Percentiles rank a stretch among this genome's conserved stretches.
phyloP scores from a whole-genome alignment of 1,140 invertebrate species.

The Drosophila hydei region DNA sequence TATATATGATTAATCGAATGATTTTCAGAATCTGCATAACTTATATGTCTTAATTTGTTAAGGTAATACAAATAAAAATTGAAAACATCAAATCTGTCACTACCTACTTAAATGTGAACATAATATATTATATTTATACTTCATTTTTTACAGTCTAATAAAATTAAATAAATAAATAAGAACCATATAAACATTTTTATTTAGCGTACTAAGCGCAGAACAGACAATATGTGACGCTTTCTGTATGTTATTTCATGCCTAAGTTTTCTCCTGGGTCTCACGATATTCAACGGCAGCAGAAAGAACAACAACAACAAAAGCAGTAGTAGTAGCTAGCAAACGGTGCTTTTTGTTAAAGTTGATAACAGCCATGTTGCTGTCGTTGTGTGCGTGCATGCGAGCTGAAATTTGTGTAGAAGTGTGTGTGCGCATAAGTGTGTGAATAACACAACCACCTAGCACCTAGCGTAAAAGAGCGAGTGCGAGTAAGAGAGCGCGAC shows the following conservation, averaged over 20 bases:
- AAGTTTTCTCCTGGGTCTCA: conserved; percentile 16
- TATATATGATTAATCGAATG: too few species aligned
- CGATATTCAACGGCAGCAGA: conserved; percentile 8
- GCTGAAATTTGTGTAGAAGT: conserved; percentile 30
- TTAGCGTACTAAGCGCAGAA: neutral
- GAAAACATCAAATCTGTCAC: too few species aligned
- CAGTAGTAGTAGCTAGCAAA: conserved; percentile 29
- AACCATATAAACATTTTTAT: too few species aligned
- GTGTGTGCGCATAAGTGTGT: conserved; percentile 9
- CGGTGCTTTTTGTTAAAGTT: conserved; percentile 73
- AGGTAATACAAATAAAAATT: too few species aligned
- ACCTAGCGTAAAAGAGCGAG: conserved; percentile 37
- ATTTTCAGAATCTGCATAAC: too few species aligned
- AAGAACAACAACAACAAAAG: conserved; percentile 23
- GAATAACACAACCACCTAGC: conserved; percentile 51
- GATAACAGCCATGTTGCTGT: conserved; percentile 74
- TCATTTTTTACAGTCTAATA: too few species aligned
- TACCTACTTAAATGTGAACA: too few species aligned
- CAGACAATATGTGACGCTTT: neutral
- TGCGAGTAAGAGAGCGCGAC: conserved; percentile 21
- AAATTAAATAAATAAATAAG: too few species aligned
- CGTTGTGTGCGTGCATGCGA: conserved; percentile 32
- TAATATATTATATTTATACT: too few species aligned
- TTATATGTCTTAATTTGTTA: too few species aligned
- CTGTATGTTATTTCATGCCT: conserved; percentile 2